These are phyloP conservation scores for Dicyrtoma fusca DNA, from an alignment of 2,888 invertebrate species.

Conservation along the genomic window DNA sequence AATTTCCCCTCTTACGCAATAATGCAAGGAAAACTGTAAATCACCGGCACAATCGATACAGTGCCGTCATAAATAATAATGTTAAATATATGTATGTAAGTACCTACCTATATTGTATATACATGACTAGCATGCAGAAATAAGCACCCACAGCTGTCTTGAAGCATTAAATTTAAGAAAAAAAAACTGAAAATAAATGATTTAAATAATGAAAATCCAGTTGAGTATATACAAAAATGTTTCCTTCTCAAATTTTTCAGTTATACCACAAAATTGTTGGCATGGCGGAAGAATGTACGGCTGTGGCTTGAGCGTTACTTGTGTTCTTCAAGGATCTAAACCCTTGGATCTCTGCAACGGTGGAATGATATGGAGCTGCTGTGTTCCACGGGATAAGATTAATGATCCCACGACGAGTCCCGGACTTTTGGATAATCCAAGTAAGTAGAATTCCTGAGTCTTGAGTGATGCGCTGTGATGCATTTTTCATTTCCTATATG, in stretches of 20 bases:
- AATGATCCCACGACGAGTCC: slow-evolving; percentile 60
- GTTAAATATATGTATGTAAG: too few species aligned
- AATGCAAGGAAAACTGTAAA: too few species aligned
- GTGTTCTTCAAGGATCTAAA: slow-evolving; percentile 83
- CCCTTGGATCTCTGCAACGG: slow-evolving; percentile 89
- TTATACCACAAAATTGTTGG: slow-evolving; percentile 64
- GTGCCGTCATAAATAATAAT: too few species aligned
- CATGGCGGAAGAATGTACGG: slow-evolving; percentile 84
- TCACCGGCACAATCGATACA: too few species aligned
- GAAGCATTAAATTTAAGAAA: too few species aligned
- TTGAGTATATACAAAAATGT: slow-evolving; percentile 7
- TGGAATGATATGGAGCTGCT: slow-evolving; percentile 93
- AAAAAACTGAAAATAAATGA: too few species aligned
- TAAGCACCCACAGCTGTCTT: too few species aligned
- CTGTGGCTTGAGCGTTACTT: slow-evolving; percentile 87
- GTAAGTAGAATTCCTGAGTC: slow-evolving; percentile 67
- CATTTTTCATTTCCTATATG: too few species aligned
- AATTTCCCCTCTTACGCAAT: too few species aligned
- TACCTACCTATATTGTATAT: too few species aligned
- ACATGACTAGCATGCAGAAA: too few species aligned
- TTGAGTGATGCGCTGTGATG: not conserved
- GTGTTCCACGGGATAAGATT: slow-evolving; percentile 74
- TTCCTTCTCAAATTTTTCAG: slow-evolving; percentile 55
- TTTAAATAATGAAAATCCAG: too few species aligned
- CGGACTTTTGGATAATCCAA: slow-evolving; percentile 77